Evolutionary conservation across 2,888 invertebrate species (phyloP), one percentile per base, ranked within the genome.

Genomic region (Blastobasis lacticolella): DNA sequence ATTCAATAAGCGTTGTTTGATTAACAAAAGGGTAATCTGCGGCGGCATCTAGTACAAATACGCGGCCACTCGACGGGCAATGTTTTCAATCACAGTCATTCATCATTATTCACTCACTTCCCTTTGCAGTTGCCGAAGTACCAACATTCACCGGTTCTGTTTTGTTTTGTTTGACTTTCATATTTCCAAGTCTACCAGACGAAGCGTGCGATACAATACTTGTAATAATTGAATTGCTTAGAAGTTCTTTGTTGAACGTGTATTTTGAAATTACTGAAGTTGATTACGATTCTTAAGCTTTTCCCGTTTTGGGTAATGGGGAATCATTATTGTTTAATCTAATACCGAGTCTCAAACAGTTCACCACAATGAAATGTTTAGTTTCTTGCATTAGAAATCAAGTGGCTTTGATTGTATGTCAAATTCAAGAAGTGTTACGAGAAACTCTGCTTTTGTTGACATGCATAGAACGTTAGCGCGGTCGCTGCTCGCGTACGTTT

Each of bases 21-120:
- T 83, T 83, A 84, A 86, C 82, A 85, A 86, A 84, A 78, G 81
- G 74, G 73, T 84, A 86, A 88, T 88, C 86, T 81, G 71, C 64
- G 82, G 81, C 87, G 87, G 87, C 87, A 87, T 87, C 87, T 87
- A 82, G 80, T 78, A 81, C 74, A 85, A 86, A 86, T 81, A 80
- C 75, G 71, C 70, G 75, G 65, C 76, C 75, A 79, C 81, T 83
- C 78, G 69, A 70, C 73, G 69, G 69, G 73, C 80, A 73, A 75
- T 78, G 81, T 83, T 86, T 86, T 85, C 85, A 81, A 87, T 87
- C 86, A 81, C 75, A 73, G 77, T 75, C 84, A 79, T 87, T 85
- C 82, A 83, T 85, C 82, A 83, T 87, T 86, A 86, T 83, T 83
- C 85, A 85, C 82, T 84, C 75, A 77, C 77, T 81, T 84, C 80